phyloP scores from a whole-genome alignment of 1,140 invertebrate species.

The Babylonia areolata region DNA sequence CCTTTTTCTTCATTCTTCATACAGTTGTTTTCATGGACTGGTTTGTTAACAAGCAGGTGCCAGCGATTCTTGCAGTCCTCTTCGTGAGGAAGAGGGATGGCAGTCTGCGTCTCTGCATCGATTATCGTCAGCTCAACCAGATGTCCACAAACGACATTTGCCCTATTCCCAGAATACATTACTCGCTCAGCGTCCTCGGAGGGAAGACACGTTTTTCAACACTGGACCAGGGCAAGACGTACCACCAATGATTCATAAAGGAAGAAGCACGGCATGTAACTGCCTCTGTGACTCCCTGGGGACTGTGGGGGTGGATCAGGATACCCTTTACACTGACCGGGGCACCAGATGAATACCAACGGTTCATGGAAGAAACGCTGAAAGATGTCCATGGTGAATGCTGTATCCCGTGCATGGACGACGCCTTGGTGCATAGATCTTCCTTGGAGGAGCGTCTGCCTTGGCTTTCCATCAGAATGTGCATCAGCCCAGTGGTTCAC shows the following conservation, averaged over 20 bases:
- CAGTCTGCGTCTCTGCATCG: not conserved
- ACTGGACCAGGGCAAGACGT: slow-evolving; percentile 39
- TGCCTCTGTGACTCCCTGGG: slow-evolving; percentile 47
- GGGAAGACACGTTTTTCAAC: slow-evolving; percentile 34
- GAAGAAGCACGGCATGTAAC: slow-evolving; percentile 41
- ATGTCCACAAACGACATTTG: not conserved
- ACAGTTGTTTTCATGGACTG: no score
- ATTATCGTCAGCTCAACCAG: not conserved
- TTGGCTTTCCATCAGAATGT: no score
- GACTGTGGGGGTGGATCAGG: slow-evolving; percentile 46
- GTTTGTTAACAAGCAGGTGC: no score
- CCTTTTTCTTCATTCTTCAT: no score
- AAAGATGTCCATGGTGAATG: slow-evolving; percentile 34
- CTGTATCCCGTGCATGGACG: slow-evolving; percentile 50
- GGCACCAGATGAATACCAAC: slow-evolving; percentile 50
- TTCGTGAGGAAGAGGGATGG: no score
- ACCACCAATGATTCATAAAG: slow-evolving; percentile 36
- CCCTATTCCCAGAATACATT: slow-evolving; percentile 30
- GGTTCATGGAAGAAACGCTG: slow-evolving; percentile 47
- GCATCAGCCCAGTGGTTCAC: no score
- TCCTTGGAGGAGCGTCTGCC: slow-evolving; percentile 8
- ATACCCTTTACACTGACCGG: slow-evolving; percentile 53
- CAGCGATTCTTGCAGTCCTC: no score
- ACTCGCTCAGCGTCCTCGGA: slow-evolving; percentile 27
- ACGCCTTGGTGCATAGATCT: slow-evolving; percentile 39